Evolutionary conservation across 2,797 vertebrate species (phyloP).

Genomic region (Linurgus olivaceus): DNA sequence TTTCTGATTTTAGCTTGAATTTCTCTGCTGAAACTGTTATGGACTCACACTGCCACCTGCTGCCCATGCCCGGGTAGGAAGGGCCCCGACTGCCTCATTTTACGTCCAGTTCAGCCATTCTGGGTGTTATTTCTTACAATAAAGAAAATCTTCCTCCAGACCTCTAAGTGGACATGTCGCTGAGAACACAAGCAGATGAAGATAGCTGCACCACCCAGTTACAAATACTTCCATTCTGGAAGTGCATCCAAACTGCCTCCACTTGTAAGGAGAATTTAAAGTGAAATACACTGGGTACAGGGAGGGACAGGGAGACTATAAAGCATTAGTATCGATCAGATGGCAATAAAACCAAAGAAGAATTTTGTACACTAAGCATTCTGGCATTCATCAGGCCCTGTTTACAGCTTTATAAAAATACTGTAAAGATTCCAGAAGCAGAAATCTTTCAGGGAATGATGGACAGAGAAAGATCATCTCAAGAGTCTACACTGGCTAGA

Average conservation of each 20-base stretch:
- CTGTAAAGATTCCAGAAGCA: neutral
- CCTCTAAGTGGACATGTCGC: neutral
- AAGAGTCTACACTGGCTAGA: neutral
- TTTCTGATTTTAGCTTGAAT: slow-evolving; percentile 62
- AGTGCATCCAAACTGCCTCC: neutral
- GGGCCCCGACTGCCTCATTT: neutral
- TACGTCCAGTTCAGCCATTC: neutral
- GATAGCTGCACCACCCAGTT: neutral
- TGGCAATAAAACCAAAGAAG: neutral
- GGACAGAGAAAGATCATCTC: neutral
- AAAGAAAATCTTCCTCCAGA: neutral
- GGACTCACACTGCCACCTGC: slow-evolving; percentile 82
- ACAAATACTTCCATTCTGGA: neutral
- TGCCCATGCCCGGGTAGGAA: slow-evolving; percentile 38
- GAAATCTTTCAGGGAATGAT: neutral
- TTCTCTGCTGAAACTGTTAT: slow-evolving; percentile 6
- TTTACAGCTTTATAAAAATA: neutral
- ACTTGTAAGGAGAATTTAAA: neutral
- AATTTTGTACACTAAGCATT: neutral
- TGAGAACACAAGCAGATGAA: neutral
- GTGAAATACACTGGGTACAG: neutral
- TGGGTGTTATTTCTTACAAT: neutral
- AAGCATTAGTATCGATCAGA: neutral
- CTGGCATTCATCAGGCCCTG: neutral
- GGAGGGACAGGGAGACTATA: neutral